Conservation (phyloP, 2,888 invertebrate species). For the Agriopis aurantiaria region DNA sequence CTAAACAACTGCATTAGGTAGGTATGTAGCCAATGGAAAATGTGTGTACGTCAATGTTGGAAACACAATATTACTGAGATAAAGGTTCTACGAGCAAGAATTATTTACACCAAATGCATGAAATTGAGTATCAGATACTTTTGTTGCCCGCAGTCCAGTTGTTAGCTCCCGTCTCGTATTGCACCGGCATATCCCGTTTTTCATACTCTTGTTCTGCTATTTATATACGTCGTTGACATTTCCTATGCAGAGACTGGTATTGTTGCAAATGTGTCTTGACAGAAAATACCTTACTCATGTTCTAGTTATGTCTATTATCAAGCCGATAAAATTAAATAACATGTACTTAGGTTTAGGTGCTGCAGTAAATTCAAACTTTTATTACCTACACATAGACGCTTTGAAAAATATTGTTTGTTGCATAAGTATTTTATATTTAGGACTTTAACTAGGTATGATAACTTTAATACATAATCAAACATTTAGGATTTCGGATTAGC, state of each 20-base stretch:
- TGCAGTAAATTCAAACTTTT: too few relatives aligned
- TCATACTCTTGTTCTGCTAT: constrained; percentile 32
- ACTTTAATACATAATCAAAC: too few relatives aligned
- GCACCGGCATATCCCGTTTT: constrained; percentile 51
- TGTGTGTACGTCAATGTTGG: too few relatives aligned
- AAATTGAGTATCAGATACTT: neutral
- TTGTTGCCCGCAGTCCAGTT: constrained; percentile 39
- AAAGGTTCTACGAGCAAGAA: neutral
- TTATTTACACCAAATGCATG: neutral
- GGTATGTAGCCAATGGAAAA: too few relatives aligned
- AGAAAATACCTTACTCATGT: neutral
- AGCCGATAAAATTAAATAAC: too few relatives aligned
- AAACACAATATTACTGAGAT: neutral
- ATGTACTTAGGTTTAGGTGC: too few relatives aligned
- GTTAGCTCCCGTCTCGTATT: constrained; percentile 55
- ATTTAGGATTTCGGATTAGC: too few relatives aligned
- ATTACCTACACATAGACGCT: too few relatives aligned
- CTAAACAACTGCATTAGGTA: too few relatives aligned
- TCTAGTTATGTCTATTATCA: neutral
- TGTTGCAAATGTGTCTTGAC: constrained; percentile 28
- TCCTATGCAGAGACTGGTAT: constrained; percentile 22
- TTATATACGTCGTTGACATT: constrained; percentile 42
- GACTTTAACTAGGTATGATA: too few relatives aligned
- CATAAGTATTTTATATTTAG: too few relatives aligned
- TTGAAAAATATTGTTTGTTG: too few relatives aligned